A percentile compares a stretch with the other conserved stretches of the same genome.
These are phyloP conservation scores for Microtus pennsylvanicus DNA, from an alignment of 2,113 vertebrate species.

Conservation along the genomic window DNA sequence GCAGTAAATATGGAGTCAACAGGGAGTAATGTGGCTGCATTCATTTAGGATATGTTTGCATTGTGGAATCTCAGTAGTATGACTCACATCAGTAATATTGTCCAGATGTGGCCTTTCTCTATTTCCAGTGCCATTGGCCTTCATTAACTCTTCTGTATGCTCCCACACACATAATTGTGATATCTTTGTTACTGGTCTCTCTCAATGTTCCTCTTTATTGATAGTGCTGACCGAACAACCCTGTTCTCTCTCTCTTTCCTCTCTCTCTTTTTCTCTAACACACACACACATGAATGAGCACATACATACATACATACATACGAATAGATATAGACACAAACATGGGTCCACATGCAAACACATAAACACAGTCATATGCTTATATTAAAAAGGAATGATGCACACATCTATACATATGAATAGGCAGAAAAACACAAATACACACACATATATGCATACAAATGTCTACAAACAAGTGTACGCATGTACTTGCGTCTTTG, in stretches of 20 bases:
- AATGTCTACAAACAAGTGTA: neutral
- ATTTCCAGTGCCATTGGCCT: neutral
- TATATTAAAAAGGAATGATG: neutral
- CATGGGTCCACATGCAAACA: neutral
- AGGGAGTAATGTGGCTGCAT: neutral
- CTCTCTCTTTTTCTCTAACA: neutral
- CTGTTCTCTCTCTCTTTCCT: neutral
- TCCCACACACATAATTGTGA: neutral
- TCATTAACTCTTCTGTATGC: neutral
- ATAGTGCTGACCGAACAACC: neutral
- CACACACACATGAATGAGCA: neutral
- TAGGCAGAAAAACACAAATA: neutral
- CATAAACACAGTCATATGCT: neutral
- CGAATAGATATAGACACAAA: neutral
- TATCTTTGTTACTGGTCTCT: neutral
- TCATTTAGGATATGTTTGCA: neutral
- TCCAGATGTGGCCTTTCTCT: neutral
- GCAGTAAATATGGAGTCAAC: neutral
- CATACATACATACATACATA: neutral
- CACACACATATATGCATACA: neutral
- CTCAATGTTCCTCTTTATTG: neutral
- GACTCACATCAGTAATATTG: neutral
- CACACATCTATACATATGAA: neutral
- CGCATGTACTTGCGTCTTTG: rapidly evolving
- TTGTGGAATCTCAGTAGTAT: neutral